These are phyloP conservation scores for Glossosoma conforme DNA, from an alignment of 1,140 invertebrate species.

Conservation along the genomic window DNA sequence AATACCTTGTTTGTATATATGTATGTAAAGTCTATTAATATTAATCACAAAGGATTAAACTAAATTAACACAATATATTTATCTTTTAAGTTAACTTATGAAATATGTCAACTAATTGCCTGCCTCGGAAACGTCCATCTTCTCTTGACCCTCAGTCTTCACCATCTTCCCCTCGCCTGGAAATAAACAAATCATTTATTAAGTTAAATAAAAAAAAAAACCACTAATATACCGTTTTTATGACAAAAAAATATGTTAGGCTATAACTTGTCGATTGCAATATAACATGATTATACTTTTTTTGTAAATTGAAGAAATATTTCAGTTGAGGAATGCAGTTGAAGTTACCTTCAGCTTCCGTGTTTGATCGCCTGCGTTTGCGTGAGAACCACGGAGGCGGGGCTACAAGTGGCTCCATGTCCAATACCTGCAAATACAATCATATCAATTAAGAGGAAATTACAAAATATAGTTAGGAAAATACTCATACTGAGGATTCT, in stretches of 20 bases:
- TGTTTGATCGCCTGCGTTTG: slow-evolving; percentile 48
- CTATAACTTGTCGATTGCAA: not conserved
- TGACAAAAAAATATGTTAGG: not conserved
- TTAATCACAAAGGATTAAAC: too few relatives aligned
- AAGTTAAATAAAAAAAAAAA: not conserved
- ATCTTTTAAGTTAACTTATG: too few relatives aligned
- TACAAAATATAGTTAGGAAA: not conserved
- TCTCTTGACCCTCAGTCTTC: slow-evolving; percentile 44
- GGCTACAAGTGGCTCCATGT: slow-evolving; percentile 47
- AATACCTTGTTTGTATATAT: too few relatives aligned
- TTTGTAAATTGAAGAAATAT: not conserved
- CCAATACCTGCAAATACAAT: slow-evolving; percentile 39
- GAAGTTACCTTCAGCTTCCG: slow-evolving; percentile 36
- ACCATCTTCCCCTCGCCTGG: slow-evolving; percentile 48
- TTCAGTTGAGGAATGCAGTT: not conserved
- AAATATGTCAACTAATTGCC: too few relatives aligned
- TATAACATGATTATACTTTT: not conserved
- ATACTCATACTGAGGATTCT: not conserved
- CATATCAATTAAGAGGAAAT: not conserved
- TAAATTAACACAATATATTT: too few relatives aligned
- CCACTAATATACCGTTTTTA: not conserved
- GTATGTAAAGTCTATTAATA: too few relatives aligned
- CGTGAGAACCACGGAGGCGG: slow-evolving; percentile 45
- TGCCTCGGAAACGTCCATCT: slow-evolving; percentile 39
- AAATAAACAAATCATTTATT: slow-evolving; percentile 12